A percentile compares a stretch with the other conserved stretches of the same genome.
Conservation (phyloP, 2,888 invertebrate genomes). For the Xanthia icteritia region DNA sequence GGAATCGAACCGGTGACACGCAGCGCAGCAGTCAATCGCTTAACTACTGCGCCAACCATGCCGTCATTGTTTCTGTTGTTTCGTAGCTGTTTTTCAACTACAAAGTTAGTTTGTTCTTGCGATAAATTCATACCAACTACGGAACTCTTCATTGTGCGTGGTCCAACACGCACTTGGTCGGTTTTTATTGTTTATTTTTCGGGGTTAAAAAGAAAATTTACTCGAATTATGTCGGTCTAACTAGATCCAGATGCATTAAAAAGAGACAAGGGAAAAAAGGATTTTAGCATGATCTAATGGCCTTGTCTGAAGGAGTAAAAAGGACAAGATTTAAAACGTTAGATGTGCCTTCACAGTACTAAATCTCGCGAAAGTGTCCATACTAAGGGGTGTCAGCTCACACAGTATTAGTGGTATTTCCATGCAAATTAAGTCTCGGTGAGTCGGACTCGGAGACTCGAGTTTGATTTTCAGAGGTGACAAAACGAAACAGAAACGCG, state of each 20-base stretch:
- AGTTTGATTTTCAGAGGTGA: not conserved
- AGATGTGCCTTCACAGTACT: not conserved
- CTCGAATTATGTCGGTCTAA: slow-evolving; percentile 6
- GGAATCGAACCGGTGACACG: too few species aligned
- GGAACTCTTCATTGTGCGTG: too few species aligned
- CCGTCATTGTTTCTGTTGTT: too few species aligned
- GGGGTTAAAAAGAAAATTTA: not conserved
- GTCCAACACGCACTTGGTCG: too few species aligned
- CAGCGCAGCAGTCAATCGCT: too few species aligned
- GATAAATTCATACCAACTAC: too few species aligned
- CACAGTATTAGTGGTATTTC: not conserved
- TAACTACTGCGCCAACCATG: too few species aligned
- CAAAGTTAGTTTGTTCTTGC: too few species aligned
- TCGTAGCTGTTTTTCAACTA: too few species aligned
- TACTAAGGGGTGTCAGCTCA: not conserved
- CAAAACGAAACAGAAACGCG: not conserved
- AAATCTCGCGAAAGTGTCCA: not conserved
- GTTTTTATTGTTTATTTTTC: not conserved
- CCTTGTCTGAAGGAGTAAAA: not conserved
- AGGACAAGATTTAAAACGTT: not conserved
- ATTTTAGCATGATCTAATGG: too few species aligned
- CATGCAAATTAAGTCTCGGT: too few species aligned
- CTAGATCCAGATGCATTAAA: not conserved
- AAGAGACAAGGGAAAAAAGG: not conserved
- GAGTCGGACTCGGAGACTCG: not conserved